phyloP scores from a whole-genome alignment of 2,888 invertebrate genomes.

The Drosophila leonis region DNA sequence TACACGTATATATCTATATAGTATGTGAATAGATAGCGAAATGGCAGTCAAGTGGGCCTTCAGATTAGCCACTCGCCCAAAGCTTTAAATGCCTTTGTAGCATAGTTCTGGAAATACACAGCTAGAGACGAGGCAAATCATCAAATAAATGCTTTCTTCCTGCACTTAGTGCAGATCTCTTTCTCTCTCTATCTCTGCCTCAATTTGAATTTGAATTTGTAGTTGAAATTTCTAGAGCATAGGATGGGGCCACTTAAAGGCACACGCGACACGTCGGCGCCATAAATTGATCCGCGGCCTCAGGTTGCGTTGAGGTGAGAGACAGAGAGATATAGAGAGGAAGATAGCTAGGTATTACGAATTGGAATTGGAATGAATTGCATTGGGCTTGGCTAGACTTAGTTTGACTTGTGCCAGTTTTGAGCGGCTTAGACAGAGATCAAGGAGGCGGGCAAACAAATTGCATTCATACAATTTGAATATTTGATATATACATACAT shows the following conservation, averaged over 20 bases:
- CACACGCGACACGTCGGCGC: constrained; percentile 73
- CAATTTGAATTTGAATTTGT: constrained; percentile 44
- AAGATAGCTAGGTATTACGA: not conserved
- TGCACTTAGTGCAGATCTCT: constrained; percentile 64
- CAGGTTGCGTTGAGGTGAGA: constrained; percentile 58
- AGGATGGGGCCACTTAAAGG: constrained; percentile 75
- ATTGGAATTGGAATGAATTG: constrained; percentile 30
- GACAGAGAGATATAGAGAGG: constrained; percentile 1
- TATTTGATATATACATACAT: constrained; percentile 3
- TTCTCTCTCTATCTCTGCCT: constrained; percentile 13
- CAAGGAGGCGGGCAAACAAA: constrained; percentile 9
- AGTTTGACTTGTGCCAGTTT: constrained; percentile 17
- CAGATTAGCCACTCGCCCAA: constrained; percentile 22
- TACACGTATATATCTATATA: constrained; percentile 5
- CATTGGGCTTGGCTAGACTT: constrained; percentile 33
- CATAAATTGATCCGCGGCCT: constrained; percentile 76
- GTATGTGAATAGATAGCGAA: constrained; percentile 1
- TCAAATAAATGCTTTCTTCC: constrained; percentile 77
- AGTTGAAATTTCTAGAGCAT: constrained; percentile 23
- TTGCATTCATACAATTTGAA: constrained; percentile 18
- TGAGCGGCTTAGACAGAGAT: not conserved
- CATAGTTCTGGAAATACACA: constrained; percentile 16
- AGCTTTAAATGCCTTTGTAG: constrained; percentile 27
- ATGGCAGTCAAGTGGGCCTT: constrained; percentile 61
- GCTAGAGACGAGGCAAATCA: constrained; percentile 31